A percentile compares a stretch with the other conserved stretches of the same genome.
These are phyloP conservation scores for Hyaena hyaena DNA, from an alignment of 2,113 vertebrate species.

Conservation along the genomic window DNA sequence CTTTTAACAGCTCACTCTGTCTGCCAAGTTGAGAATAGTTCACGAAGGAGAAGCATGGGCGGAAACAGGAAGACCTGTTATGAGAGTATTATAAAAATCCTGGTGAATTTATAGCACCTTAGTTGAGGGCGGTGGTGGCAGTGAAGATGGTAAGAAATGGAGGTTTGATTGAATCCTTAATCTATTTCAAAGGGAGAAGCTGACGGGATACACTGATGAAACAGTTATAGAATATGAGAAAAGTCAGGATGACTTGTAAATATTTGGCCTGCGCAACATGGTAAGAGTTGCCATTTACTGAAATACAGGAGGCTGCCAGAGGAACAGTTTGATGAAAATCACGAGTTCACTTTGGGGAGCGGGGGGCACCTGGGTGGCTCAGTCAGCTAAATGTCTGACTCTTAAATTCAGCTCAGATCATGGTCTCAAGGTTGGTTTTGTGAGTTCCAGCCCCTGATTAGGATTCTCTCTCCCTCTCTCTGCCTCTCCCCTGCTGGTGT, in stretches of 20 bases:
- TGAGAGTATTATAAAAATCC: background rate
- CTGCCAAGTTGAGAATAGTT: background rate
- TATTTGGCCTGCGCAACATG: background rate
- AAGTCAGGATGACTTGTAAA: background rate
- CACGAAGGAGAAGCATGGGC: background rate
- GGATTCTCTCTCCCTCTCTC: too few species aligned
- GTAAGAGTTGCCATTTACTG: background rate
- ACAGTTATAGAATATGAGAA: background rate
- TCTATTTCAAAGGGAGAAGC: background rate
- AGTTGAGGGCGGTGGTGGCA: background rate
- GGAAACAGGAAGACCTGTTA: background rate
- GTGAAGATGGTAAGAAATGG: background rate
- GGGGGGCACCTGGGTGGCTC: too few species aligned
- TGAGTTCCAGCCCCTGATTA: too few species aligned
- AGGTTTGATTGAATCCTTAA: background rate
- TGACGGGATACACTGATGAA: background rate
- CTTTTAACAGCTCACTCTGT: background rate
- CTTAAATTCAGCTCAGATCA: too few species aligned
- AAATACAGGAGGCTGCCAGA: background rate
- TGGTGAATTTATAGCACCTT: background rate
- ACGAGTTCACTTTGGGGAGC: background rate
- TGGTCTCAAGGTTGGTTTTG: too few species aligned
- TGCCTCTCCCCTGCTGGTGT: too few species aligned
- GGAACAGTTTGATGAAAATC: background rate
- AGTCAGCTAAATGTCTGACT: too few species aligned